Base-by-base conservation (phyloP, 2,797 vertebrate genomes). In the Buphagus erythrorhynchus region DNA sequence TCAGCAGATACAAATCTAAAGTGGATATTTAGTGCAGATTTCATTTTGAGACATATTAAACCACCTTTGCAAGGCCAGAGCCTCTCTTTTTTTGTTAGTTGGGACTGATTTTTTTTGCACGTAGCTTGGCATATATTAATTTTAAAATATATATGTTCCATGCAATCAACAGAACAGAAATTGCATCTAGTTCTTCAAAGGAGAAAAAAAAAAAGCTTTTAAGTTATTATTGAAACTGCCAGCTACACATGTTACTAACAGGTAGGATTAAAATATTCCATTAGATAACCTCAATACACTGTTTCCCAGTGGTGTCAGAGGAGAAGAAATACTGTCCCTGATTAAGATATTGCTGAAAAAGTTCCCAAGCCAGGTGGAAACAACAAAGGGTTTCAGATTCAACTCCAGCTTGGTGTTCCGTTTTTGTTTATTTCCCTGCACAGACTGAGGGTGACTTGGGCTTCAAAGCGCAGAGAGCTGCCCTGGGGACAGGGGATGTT, bases 231-330 rank as follows among this genome's bases (percentile, higher is more conserved):
- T 65, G 58, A 69, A 62, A 21, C 25, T 36, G 20, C 12, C 4
- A 6, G 12, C 21, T 40, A 58, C 29, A n/a, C 19, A 35, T 8
- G 15, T 40, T 48, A 42, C 36, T 42, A 19, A 12, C 31, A 26
- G 31, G 9, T 33, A 18, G 74, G 46, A 48, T 36, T 84, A 35
- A 55, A 51, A 74, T 2, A 3, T 51, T 46, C 13, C 16, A 7
- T 36, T 21, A 22, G 11, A 11, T 38, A n/a, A 71, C 1, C 9
- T 36, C 40, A n/a, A 13, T 10, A 5, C 1, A 3, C 17, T 36
- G 20, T 68, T 86, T 17, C 16, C 13, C 0, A 0, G 17, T 21
- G 46, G 42, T 49, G 17, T 36, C 33, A 48, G 26, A 45, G 58
- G 5, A 65, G 55, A 35, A 40, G 45, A 85, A 85, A 76, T 36